Base-by-base conservation (phyloP, 2,113 vertebrate species). In the Odontesthes bonariensis region DNA sequence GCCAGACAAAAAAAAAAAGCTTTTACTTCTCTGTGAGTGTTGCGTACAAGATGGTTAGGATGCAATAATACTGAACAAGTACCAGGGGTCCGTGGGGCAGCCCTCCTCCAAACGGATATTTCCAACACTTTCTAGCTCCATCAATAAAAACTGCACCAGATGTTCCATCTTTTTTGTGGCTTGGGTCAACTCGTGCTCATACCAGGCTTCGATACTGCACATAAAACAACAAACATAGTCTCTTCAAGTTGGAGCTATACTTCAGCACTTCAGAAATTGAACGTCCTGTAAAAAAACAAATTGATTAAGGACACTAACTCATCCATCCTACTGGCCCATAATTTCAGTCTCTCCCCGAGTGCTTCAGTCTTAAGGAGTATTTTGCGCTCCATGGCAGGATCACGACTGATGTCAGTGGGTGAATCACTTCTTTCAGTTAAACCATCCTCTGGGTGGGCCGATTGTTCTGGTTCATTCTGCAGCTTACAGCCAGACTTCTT, bases 21-120 rank as follows among this genome's bases (percentile, higher is more conserved):
- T 3, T 55, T 22, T 32, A 65, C 62, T 51, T 61, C 9, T 42
- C 4, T 57, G 44, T 27, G 32, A 73, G 1, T 10, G 9, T 32
- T 1, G 64, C 40, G 44, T 14, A 4, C 6, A 49, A 5, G 22
- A 44, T 47, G 23, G 0, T 20, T 66, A 17, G 27, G n/a, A 44
- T 71, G 8, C 1, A 52, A 10, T 44, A 12, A 52, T 44, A 33
- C 8, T 0, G 46, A 38, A 69, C 46, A 49, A 7, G 62, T 95
- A 96, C 95, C 94, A 95, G 23, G 92, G 82, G 73, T 96, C 93
- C 42, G 89, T 90, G 69, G 83, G 75, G 69, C 91, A 91, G 64
- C 93, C 95, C 84, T 96, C 95, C 83, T 97, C 95, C 84, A 97
- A 96, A 57, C 90, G 92, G 81, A 94, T 93, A 70, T 96, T 97